Conservation (phyloP, 2,797 vertebrate species). For the Syndactyla subalaris region DNA sequence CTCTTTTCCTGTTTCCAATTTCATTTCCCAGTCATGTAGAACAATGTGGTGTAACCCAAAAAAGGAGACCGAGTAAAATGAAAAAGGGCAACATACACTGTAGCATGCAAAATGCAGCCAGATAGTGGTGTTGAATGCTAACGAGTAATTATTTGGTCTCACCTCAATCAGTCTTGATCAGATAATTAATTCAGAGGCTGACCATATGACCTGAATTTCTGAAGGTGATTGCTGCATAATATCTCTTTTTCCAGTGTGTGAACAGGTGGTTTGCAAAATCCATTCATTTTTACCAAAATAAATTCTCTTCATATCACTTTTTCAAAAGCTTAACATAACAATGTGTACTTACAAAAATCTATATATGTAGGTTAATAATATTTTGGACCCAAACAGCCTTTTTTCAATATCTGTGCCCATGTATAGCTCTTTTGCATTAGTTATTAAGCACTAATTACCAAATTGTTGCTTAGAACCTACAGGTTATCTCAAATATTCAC, state of each 20-base stretch:
- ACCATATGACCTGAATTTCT: constrained; percentile 45
- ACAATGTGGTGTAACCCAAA: constrained; percentile 34
- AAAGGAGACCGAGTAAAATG: constrained; percentile 2
- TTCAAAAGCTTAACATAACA: constrained; percentile 35
- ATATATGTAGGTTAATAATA: constrained; percentile 14
- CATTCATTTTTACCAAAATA: constrained; percentile 33
- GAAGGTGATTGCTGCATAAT: constrained; percentile 19
- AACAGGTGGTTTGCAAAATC: constrained; percentile 54
- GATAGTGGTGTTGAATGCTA: neutral
- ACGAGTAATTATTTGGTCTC: constrained; percentile 43
- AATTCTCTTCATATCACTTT: constrained; percentile 22
- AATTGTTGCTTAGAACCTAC: neutral
- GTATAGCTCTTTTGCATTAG: neutral
- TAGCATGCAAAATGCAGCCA: constrained; percentile 4
- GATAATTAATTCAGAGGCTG: constrained; percentile 47
- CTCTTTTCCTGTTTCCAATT: constrained; percentile 52
- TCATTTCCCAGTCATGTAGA: constrained; percentile 63
- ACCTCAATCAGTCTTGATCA: constrained; percentile 54
- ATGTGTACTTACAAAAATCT: neutral
- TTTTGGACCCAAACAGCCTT: neutral
- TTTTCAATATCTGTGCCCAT: neutral
- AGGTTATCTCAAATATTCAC: neutral
- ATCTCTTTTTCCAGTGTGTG: constrained; percentile 1
- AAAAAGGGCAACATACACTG: neutral
- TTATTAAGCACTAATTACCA: constrained; percentile 7